Conservation (phyloP, 2,888 invertebrate species). For the Acanthopleura granulata region DNA sequence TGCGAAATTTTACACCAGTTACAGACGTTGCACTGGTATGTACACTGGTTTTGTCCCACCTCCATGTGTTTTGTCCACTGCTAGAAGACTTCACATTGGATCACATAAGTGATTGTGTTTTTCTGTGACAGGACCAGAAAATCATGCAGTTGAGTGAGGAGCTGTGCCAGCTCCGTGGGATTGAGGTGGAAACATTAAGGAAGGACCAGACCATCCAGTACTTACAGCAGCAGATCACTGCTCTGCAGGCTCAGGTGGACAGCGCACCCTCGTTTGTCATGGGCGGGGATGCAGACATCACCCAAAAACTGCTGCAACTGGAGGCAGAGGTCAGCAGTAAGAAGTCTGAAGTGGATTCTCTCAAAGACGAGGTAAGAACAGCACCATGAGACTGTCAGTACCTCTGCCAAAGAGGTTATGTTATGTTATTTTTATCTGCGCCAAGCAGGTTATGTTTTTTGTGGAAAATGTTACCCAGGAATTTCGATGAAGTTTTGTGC, state of each 20-base stretch:
- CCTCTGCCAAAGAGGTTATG: no score
- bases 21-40: no score
- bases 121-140: slow-evolving; percentile 63
- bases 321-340: slow-evolving; percentile 61
- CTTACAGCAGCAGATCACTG: slow-evolving; percentile 50
- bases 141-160: slow-evolving; percentile 59
- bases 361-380: slow-evolving; percentile 60
- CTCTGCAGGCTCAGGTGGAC: slow-evolving; percentile 36
- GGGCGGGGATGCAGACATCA: slow-evolving; percentile 52
- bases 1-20: no score
- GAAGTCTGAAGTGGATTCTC: slow-evolving; percentile 52
- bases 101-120: no score
- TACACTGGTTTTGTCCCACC: no score
- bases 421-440: no score
- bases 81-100: no score
- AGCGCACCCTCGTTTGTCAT: slow-evolving; percentile 32
- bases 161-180: slow-evolving; percentile 45
- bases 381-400: background rate
- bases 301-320: slow-evolving; percentile 53
- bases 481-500: no score
- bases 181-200: slow-evolving; percentile 56
- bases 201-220: slow-evolving; percentile 62
- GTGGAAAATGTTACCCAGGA: no score
- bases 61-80: no score
- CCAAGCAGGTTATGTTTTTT: no score